Base-by-base conservation (phyloP, 2,888 invertebrate genomes). In the Troides helena region DNA sequence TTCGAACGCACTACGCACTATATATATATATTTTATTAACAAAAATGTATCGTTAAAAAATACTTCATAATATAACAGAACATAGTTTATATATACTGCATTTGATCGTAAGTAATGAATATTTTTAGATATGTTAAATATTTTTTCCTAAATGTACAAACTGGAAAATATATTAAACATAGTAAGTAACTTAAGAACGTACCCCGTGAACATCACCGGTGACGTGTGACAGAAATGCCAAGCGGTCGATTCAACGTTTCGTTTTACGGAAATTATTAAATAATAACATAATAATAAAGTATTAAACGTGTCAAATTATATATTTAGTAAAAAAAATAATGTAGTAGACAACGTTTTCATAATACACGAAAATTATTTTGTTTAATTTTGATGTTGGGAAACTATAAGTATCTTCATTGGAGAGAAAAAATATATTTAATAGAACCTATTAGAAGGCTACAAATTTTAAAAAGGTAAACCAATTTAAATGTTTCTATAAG, bases 151-250 rank as follows among this genome's bases (percentile, higher is more conserved):
- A 3, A 14, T 14, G 12, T 3, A 23, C 12, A 58, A 12, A 21
- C 21, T 58, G 10, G 3, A 4, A 30, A 30, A 30, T 4, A 3
- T 30, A 30, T 30, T 2, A 30, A 30, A 5, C 30, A 30, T 30
- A 30, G 30, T 30, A 5, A 59, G 36, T 4, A 14, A 18, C 14
- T 80, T 81, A 72, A 60, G 85, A 88, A 84, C 85, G 82, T 72
- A 76, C 70, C 61, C 59, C n/a, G 71, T 72, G 77, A 85, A 87
- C 84, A 87, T 89, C 88, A 85, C 74, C 84, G 83, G 77, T 88
- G 90, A 90, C 89, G 90, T 90, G 85, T 80, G 80, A 71, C 66
- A 71, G 71, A 77, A 73, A 75, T 74, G 77, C 75, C 79, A 75
- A 74, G 73, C 70, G 36, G 70, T 62, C 67, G 73, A 2, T n/a